phyloP scores from a whole-genome alignment of 2,888 invertebrate species.

The Sturmia bella region DNA sequence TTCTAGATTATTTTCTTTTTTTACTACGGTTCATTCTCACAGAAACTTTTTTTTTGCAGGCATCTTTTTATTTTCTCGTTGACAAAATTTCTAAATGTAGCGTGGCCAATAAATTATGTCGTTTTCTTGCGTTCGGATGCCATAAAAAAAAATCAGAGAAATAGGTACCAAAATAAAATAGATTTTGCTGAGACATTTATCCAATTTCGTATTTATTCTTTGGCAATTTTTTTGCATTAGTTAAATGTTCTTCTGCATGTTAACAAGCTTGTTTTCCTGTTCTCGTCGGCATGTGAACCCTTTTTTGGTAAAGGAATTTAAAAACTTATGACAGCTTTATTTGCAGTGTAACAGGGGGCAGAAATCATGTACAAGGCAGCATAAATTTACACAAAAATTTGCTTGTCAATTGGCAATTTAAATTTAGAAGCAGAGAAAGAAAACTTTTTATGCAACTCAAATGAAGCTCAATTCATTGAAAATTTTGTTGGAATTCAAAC shows the following conservation, averaged over 20 bases:
- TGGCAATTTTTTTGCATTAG: not conserved
- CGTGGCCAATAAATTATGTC: slow-evolving; percentile 68
- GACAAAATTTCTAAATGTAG: slow-evolving; percentile 69
- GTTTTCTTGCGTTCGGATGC: not conserved
- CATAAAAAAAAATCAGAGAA: slow-evolving; percentile 9
- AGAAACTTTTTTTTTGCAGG: slow-evolving; percentile 22
- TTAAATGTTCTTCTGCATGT: slow-evolving; percentile 41
- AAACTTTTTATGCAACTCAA: not conserved
- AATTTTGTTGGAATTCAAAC: too few species aligned
- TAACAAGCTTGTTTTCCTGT: slow-evolving; percentile 53
- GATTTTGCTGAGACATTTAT: slow-evolving; percentile 12
- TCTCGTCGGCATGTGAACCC: slow-evolving; percentile 32
- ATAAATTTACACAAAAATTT: slow-evolving; percentile 38
- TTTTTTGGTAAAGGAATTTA: slow-evolving; percentile 16
- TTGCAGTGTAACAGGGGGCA: not conserved
- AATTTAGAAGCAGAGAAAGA: slow-evolving; percentile 24
- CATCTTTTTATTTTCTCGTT: slow-evolving; percentile 60
- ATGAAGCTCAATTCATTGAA: too few species aligned
- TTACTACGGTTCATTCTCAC: slow-evolving; percentile 48
- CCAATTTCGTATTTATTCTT: too few species aligned
- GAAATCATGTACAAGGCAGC: not conserved
- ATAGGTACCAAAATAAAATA: slow-evolving; percentile 5
- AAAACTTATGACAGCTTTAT: slow-evolving; percentile 57
- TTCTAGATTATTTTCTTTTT: slow-evolving; percentile 65
- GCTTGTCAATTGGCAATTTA: slow-evolving; percentile 18